Evolutionary conservation across 2,113 vertebrate genomes (phyloP), one percentile per base, ranked within the genome.

Genomic region (Setophaga petechia): DNA sequence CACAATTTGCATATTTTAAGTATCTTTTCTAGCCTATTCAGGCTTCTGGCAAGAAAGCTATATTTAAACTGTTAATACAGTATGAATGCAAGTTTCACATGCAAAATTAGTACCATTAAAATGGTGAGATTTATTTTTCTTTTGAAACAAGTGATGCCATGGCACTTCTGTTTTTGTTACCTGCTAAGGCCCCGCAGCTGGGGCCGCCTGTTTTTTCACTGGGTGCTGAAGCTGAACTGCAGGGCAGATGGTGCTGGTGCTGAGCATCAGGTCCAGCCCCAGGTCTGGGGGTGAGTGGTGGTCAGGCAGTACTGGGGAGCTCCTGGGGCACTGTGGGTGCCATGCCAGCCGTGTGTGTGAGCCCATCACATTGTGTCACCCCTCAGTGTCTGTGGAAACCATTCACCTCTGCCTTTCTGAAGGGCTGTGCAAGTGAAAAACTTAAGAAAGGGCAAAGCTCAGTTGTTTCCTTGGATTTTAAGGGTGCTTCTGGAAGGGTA

Each of bases 1-100:
- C 96, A 75, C 11, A 89, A 97, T 98, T 97, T 98, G 97, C 97
- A 97, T 98, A 81, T 93, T 96, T 95, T 93, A 97, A 97, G 95
- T 96, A 84, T 97, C 96, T 97, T 96, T 97, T 96, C 91, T 98
- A 92, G 93, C 96, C 95, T 87, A 94, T 97, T 97, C 94, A 94
- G 85, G 96, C 94, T 97, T 97, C 97, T 98, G 97, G 89, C 96
- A 96, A 94, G 95, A 94, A 97, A 82, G 94, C 93, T 96, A 96
- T 97, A 97, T 96, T 97, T 97, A 97, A 98, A 96, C 96, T 97
- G 95, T 85, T 97, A 96, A 96, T 96, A 87, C 62, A 92, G 85
- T 95, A 97, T 95, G 93, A 97, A 97, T 94, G 91, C 92, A 84
- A 89, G 83, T 96, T 97, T 97, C 96, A 92, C 71, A 90, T 95